Evolutionary conservation across 35 echinoderm and acorn worm genomes (phyloP).

Genomic region (Hemicentrotus pulcherrimus): DNA sequence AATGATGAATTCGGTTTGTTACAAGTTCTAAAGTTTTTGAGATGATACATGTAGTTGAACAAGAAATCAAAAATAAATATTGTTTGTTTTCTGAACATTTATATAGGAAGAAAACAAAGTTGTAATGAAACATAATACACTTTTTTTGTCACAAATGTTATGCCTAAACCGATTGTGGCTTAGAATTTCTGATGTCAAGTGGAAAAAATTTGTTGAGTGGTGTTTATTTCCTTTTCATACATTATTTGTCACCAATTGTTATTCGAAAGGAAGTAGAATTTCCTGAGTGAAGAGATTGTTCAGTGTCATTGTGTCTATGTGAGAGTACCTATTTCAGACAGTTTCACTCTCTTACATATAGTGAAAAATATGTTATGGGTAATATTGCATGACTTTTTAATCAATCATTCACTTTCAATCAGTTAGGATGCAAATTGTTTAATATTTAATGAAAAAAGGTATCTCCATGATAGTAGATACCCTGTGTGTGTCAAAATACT

Average conservation of each 20-base stretch:
- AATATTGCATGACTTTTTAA: too few species aligned
- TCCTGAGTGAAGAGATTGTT: neutral
- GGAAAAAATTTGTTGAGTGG: neutral
- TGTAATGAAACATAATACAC: too few species aligned
- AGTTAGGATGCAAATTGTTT: too few species aligned
- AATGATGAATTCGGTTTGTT: too few species aligned
- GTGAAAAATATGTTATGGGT: neutral
- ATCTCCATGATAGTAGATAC: neutral
- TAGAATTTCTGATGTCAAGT: neutral
- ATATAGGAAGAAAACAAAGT: too few species aligned
- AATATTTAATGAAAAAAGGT: too few species aligned
- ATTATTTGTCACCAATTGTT: slow-evolving; percentile 38
- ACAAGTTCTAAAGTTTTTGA: too few species aligned
- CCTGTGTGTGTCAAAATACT: slow-evolving; percentile 17
- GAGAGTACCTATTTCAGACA: neutral
- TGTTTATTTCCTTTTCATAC: slow-evolving; percentile 24
- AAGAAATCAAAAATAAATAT: neutral
- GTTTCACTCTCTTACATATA: neutral
- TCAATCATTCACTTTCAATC: too few species aligned
- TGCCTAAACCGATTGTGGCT: neutral
- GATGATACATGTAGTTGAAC: too few species aligned
- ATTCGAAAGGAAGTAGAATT: neutral
- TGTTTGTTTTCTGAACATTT: neutral
- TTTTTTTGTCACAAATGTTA: too few species aligned
- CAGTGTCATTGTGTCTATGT: neutral